Evolutionary conservation across 1,140 invertebrate genomes (phyloP).

Genomic region (Scaptomyza montana): DNA sequence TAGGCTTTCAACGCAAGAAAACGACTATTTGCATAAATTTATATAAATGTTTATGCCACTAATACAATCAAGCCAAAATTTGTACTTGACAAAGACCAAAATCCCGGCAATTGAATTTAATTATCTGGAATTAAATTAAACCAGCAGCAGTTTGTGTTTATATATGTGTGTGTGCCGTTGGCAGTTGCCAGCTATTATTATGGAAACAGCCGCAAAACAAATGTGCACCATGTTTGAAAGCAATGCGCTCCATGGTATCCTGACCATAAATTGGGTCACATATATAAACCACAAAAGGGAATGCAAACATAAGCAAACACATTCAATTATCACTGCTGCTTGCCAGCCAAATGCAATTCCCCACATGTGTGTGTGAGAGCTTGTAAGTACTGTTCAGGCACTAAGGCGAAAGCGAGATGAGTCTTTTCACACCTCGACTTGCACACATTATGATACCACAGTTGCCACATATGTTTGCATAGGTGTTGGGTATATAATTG

Average conservation of each 20-base stretch:
- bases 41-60: not conserved
- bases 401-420: constrained; percentile 9
- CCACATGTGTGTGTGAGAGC: not conserved
- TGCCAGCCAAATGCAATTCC: constrained; percentile 34
- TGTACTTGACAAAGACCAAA: constrained; percentile 31
- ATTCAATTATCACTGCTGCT: constrained; percentile 20
- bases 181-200: constrained; percentile 55
- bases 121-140: constrained; percentile 52
- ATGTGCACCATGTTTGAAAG: constrained; percentile 50
- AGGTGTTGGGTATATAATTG: constrained; percentile 71
- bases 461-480: constrained; percentile 66
- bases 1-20: not conserved
- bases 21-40: not conserved
- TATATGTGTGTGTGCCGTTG: constrained; percentile 26
- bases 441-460: constrained; percentile 68
- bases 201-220: constrained; percentile 58
- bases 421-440: constrained; percentile 35
- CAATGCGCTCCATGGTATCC: constrained; percentile 16
- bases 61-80: constrained; percentile 17
- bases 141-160: constrained; percentile 5
- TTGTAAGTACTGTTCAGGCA: constrained; percentile 1
- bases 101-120: constrained; percentile 64
- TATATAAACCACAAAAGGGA: constrained; percentile 58
- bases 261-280: constrained; percentile 58
- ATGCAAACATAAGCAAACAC: constrained; percentile 37